Evolutionary conservation across 1,140 invertebrate species (phyloP), one percentile per base, ranked within the genome.

Genomic region (Drosophila pseudoobscura): DNA sequence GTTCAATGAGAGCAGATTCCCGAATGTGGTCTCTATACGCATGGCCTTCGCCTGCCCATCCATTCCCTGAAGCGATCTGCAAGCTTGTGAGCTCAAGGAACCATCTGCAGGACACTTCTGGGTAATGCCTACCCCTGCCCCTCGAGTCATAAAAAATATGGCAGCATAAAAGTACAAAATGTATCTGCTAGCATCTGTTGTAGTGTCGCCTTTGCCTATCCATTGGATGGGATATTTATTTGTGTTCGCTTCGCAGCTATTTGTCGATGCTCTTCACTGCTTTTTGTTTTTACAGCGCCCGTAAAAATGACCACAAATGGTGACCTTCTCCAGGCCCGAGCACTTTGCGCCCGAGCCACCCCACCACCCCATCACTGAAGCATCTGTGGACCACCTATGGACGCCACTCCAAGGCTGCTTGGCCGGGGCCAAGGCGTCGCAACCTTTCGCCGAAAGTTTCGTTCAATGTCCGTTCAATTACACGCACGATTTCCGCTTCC

Each of bases 391-490:
- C 35, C 35, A 39, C 35, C 35, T 39, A 13, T 13, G 11, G 35
- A 39, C 9, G 31, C 31, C 31, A 31, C 4, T 9, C 11, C 24
- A 26, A 26, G 24, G 29, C 6, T 1, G 29, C 17, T 17, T 0
- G 29, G 6, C 6, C 0, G 29, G 29, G 29, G 29, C 49, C 35
- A 49, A 64, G 61, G 71, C 71, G 77, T 62, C 47, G 49, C 66
- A 70, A 65, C 45, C 46, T 70, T 70, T 35, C 50, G 65, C 74
- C 66, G 65, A 82, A 78, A 83, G 50, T 84, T 84, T 84, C 76
- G 78, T 84, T 84, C 80, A 84, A 84, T 84, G 80, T 84, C 80
- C 80, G 80, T 84, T 84, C 80, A 84, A 84, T 84, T 84, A 84
- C 80, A 84, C 80, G 80, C 80, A 84, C 80, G 80, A 84, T 84